These are phyloP conservation scores for Spinus pinus DNA, from an alignment of 2,797 vertebrate genomes.

Conservation along the genomic window DNA sequence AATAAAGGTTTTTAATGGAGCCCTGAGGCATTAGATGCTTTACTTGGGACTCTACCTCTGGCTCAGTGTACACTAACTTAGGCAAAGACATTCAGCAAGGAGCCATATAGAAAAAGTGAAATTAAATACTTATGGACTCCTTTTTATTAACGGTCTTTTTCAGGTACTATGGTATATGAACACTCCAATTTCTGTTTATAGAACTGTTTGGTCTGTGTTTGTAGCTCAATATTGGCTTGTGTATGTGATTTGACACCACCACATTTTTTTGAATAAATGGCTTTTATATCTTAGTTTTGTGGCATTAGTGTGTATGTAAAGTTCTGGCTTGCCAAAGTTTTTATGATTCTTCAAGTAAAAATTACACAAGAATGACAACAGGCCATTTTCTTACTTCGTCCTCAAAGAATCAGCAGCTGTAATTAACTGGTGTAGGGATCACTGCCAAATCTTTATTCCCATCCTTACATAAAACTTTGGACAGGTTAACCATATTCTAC, in stretches of 20 bases:
- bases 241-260: slow-evolving; percentile 81
- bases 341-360: neutral
- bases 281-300: slow-evolving; percentile 77
- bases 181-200: slow-evolving; percentile 74
- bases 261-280: slow-evolving; percentile 87
- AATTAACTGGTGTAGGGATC: neutral
- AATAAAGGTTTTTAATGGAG: slow-evolving; percentile 73
- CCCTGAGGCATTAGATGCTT: slow-evolving; percentile 76
- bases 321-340: neutral
- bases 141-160: slow-evolving; percentile 79
- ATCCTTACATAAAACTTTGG: neutral
- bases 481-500: neutral
- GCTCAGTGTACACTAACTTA: slow-evolving; percentile 70
- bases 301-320: neutral
- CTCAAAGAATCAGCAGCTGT: neutral
- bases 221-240: slow-evolving; percentile 77
- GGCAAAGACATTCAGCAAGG: slow-evolving; percentile 74
- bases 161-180: slow-evolving; percentile 77
- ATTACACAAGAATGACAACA: neutral
- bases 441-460: neutral
- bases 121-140: slow-evolving; percentile 71
- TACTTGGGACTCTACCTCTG: slow-evolving; percentile 77
- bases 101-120: slow-evolving; percentile 66
- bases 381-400: neutral
- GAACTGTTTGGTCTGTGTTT: slow-evolving; percentile 71